Evolutionary conservation across 2,113 vertebrate species (phyloP).

Genomic region (Gambusia affinis): DNA sequence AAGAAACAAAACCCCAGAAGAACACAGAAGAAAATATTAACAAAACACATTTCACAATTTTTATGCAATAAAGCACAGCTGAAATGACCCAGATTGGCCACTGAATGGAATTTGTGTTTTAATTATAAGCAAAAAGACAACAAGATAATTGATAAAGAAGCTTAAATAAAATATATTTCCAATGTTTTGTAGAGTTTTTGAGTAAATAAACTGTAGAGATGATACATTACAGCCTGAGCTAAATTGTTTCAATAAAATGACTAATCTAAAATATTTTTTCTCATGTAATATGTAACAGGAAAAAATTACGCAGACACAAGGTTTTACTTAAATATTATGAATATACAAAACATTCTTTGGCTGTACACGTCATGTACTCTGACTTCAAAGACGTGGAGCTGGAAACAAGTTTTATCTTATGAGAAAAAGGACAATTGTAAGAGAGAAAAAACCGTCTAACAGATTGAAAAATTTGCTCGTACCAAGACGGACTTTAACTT

Average conservation of each 20-base stretch:
- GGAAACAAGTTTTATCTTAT: background rate
- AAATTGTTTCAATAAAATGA: too few relatives aligned
- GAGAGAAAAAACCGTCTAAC: background rate
- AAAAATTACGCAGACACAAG: background rate
- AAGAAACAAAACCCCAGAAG: background rate
- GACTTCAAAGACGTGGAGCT: background rate
- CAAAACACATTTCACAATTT: conserved; percentile 18
- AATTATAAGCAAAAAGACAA: background rate
- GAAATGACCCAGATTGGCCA: conserved; percentile 11
- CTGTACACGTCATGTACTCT: background rate
- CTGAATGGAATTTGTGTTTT: conserved; percentile 28
- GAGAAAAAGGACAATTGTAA: background rate
- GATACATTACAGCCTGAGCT: background rate
- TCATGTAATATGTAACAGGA: background rate
- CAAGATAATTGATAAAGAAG: background rate
- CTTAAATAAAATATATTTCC: too few relatives aligned
- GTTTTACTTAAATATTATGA: too few relatives aligned
- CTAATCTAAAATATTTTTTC: background rate
- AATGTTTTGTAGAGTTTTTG: background rate
- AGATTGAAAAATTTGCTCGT: background rate
- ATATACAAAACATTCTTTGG: background rate
- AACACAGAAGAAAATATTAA: background rate
- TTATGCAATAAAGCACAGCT: conserved; percentile 47
- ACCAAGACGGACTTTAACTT: background rate
- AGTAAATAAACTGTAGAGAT: background rate